A percentile compares a stretch with the other conserved stretches of the same genome.
These are phyloP conservation scores for Parnassius mnemosyne DNA, from an alignment of 2,888 invertebrate genomes.

Conservation along the genomic window DNA sequence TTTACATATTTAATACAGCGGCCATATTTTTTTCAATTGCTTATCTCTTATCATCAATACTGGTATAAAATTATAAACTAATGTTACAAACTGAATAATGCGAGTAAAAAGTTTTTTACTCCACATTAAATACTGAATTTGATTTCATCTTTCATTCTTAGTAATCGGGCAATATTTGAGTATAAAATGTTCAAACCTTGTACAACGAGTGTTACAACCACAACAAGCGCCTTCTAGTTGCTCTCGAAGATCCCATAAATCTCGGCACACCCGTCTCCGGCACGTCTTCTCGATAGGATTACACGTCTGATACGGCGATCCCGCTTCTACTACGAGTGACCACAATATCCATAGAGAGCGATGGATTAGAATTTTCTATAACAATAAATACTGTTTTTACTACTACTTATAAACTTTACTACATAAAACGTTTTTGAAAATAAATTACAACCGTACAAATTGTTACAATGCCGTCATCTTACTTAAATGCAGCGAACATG, in stretches of 20 bases:
- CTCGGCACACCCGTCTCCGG: slow-evolving; percentile 52
- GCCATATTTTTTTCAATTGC: too few species aligned
- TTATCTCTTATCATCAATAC: not conserved
- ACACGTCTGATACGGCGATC: slow-evolving; percentile 53
- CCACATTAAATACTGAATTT: not conserved
- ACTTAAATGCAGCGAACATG: too few species aligned
- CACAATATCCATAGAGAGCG: slow-evolving; percentile 48
- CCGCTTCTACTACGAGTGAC: slow-evolving; percentile 49
- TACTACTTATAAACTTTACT: not conserved
- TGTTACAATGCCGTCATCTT: too few species aligned
- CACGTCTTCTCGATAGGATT: slow-evolving; percentile 66
- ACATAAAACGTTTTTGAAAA: not conserved
- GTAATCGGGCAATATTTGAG: slow-evolving; percentile 1
- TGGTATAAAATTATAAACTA: not conserved
- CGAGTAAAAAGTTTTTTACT: too few species aligned
- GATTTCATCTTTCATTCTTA: not conserved
- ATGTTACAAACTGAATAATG: too few species aligned
- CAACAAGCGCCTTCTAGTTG: slow-evolving; percentile 56
- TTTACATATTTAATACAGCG: not conserved
- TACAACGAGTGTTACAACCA: slow-evolving; percentile 47
- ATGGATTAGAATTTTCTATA: not conserved
- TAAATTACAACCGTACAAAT: not conserved
- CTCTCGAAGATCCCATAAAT: slow-evolving; percentile 68
- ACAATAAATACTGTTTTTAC: not conserved
- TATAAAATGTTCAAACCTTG: slow-evolving; percentile 14